A percentile compares a stretch with the other conserved stretches of the same genome.
These are phyloP conservation scores for Leptopilina myrica DNA, from an alignment of 2,888 invertebrate species.

Conservation along the genomic window DNA sequence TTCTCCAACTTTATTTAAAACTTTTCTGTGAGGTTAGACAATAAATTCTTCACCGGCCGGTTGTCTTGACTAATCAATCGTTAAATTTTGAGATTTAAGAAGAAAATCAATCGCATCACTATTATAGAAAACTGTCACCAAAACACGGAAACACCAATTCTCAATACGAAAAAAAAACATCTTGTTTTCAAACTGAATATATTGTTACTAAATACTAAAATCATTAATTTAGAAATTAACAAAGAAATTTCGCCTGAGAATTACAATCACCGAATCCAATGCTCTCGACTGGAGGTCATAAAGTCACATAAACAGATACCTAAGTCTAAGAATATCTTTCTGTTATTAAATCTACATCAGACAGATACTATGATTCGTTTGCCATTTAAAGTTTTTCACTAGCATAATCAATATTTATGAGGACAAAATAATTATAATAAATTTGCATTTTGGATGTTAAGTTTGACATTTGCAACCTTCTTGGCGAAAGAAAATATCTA, in stretches of 20 bases:
- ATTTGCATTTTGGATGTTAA: slow-evolving; percentile 5
- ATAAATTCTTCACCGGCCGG: slow-evolving; percentile 28
- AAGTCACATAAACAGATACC: slow-evolving; percentile 26
- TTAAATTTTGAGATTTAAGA: no score
- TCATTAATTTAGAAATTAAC: no score
- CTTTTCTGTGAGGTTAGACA: slow-evolving; percentile 42
- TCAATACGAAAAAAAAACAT: no score
- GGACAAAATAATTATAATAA: slow-evolving; percentile 11
- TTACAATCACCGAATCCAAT: slow-evolving; percentile 30
- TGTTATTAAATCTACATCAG: slow-evolving; percentile 14
- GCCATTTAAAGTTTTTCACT: slow-evolving; percentile 9
- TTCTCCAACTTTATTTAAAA: slow-evolving; percentile 24
- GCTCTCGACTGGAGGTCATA: slow-evolving; percentile 12
- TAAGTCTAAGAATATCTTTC: slow-evolving; percentile 4
- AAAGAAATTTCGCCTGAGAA: background rate
- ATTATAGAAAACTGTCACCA: no score
- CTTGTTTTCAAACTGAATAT: no score
- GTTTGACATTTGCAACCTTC: slow-evolving; percentile 14
- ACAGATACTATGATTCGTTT: slow-evolving; percentile 1
- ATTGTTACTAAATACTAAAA: no score
- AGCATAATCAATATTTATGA: slow-evolving; percentile 18
- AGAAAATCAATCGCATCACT: background rate
- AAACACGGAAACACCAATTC: no score
- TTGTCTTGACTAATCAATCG: slow-evolving; percentile 1
- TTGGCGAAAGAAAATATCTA: background rate